Evolutionary conservation across 2,113 vertebrate genomes (phyloP).

Genomic region (Collichthys lucidus): DNA sequence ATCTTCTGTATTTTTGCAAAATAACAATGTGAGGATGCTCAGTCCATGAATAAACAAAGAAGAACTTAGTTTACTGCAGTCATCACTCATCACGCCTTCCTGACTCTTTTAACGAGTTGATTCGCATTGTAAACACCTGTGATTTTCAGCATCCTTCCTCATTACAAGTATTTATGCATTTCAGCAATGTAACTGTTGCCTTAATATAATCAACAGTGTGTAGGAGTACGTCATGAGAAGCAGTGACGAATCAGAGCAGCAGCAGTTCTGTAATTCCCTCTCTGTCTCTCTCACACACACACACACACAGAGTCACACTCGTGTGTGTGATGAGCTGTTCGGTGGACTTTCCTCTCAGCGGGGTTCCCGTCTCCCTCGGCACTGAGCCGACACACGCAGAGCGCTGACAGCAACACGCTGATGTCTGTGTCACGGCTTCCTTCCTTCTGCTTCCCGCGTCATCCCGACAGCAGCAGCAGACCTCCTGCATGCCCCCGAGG

Average conservation of each 20-base stretch:
- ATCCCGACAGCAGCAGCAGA: slow-evolving; percentile 33
- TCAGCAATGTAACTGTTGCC: not conserved
- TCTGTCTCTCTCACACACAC: slow-evolving; percentile 16
- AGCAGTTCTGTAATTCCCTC: slow-evolving; percentile 20
- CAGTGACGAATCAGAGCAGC: slow-evolving; percentile 36
- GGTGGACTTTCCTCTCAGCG: slow-evolving; percentile 69
- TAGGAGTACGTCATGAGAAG: slow-evolving; percentile 28
- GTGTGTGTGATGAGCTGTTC: slow-evolving; percentile 43
- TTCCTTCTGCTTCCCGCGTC: slow-evolving; percentile 28
- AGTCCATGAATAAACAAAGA: not conserved
- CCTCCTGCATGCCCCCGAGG: slow-evolving; percentile 12
- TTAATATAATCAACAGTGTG: slow-evolving; percentile 6
- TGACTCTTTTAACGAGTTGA: not conserved
- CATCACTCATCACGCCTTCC: not conserved
- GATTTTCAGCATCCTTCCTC: not conserved
- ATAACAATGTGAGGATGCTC: not conserved
- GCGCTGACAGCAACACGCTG: slow-evolving; percentile 60
- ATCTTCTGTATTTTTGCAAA: not conserved
- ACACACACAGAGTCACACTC: slow-evolving; percentile 35
- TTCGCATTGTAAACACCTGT: no score
- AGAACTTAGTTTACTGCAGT: not conserved
- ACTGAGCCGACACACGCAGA: slow-evolving; percentile 40
- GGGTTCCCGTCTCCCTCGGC: slow-evolving; percentile 54
- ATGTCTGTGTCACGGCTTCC: slow-evolving; percentile 61
- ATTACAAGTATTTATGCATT: not conserved